Percentiles rank a stretch among this genome's conserved stretches.
Evolutionary conservation across 2,797 vertebrate genomes (phyloP).

Genomic region (Pseudocheirus occidentalis): DNA sequence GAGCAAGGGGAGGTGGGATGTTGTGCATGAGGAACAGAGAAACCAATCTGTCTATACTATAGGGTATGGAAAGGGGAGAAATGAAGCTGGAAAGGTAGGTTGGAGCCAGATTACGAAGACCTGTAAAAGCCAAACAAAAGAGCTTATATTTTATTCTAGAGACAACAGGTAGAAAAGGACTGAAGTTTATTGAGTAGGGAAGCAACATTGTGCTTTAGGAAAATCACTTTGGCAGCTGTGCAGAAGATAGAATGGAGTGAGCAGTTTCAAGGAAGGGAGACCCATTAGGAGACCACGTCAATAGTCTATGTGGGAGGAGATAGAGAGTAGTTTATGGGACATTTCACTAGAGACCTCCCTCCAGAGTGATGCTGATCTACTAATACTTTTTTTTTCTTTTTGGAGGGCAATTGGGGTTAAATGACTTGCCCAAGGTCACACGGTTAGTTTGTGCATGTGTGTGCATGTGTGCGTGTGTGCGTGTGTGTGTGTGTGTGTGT

Average conservation of each 20-base stretch:
- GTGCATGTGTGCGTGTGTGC: no score
- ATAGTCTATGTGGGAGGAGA: background rate
- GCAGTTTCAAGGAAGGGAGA: background rate
- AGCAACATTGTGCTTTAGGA: background rate
- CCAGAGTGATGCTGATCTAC: background rate
- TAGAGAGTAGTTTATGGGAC: background rate
- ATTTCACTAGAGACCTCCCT: background rate
- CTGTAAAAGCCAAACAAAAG: background rate
- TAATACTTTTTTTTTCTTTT: background rate
- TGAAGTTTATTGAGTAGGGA: background rate
- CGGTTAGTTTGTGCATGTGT: no score
- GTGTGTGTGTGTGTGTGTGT: no score
- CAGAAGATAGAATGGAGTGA: background rate
- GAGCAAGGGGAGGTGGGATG: background rate
- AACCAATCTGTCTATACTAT: background rate
- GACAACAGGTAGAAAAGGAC: background rate
- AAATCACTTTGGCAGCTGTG: background rate
- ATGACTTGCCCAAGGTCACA: no score
- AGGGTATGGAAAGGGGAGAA: background rate
- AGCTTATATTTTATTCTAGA: background rate
- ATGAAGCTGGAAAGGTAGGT: background rate
- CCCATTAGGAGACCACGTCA: background rate
- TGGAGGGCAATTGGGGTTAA: no score
- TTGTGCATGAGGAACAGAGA: background rate
- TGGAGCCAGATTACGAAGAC: background rate